phyloP scores from a whole-genome alignment of 2,113 vertebrate species.

The Rhea americana region DNA sequence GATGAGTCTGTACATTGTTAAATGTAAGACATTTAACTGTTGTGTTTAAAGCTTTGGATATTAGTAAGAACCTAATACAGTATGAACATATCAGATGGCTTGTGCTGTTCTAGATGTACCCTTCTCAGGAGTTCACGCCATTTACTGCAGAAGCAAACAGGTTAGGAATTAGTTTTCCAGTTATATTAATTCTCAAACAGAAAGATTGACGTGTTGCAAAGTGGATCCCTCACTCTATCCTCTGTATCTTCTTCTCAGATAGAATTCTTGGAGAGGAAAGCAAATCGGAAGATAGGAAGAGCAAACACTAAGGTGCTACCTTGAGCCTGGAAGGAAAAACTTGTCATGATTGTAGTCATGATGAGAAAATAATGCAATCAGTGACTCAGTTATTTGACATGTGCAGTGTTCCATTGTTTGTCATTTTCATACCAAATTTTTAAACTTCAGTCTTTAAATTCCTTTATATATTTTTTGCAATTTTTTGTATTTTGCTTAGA shows the following conservation, averaged over 20 bases:
- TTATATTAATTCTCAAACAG: neutral
- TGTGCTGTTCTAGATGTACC: neutral
- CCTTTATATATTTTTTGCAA: neutral
- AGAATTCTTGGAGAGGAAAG: neutral
- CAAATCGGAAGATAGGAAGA: neutral
- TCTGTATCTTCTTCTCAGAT: neutral
- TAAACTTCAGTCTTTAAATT: neutral
- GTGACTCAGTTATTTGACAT: neutral
- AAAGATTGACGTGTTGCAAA: neutral
- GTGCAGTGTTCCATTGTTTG: neutral
- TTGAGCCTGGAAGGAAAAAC: neutral
- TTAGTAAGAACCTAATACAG: rapidly evolving
- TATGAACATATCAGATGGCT: neutral
- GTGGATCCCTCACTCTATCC: neutral
- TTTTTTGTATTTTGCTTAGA: neutral
- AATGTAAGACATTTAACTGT: neutral
- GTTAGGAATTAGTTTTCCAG: neutral
- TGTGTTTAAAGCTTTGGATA: neutral
- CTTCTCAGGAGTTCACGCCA: neutral
- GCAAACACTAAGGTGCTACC: neutral
- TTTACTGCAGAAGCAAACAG: neutral
- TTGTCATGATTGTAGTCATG: neutral
- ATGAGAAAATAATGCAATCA: rapidly evolving
- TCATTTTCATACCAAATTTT: neutral
- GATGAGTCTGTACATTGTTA: neutral